Evolutionary conservation across 2,888 invertebrate species (phyloP).

Genomic region (Synergus itoensis): DNA sequence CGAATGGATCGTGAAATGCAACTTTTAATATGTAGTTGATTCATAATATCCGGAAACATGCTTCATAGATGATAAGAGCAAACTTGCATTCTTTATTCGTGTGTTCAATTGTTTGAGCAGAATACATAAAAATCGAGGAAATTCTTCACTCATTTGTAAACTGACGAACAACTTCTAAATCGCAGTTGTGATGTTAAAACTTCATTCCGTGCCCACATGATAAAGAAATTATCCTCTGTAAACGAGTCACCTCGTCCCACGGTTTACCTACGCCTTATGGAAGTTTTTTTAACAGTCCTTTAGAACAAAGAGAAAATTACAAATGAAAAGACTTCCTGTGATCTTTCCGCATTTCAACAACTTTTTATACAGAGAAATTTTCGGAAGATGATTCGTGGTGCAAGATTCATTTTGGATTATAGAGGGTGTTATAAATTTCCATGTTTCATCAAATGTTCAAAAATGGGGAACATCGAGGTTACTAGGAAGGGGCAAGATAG

Average conservation of each 20-base stretch:
- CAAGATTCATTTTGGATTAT: not conserved
- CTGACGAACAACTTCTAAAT: not conserved
- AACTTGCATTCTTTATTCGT: not conserved
- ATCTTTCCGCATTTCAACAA: constrained; percentile 14
- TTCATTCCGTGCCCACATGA: constrained; percentile 26
- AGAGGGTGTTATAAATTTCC: not conserved
- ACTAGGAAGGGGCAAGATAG: not conserved
- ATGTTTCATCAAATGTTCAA: not conserved
- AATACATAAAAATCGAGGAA: not conserved
- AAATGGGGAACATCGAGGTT: not conserved
- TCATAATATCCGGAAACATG: constrained; percentile 9
- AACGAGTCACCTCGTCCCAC: not conserved
- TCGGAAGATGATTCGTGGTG: not conserved
- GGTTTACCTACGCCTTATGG: constrained; percentile 25
- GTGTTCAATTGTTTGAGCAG: not conserved
- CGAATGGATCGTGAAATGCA: not conserved
- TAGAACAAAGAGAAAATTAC: constrained; percentile 21
- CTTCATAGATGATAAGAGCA: not conserved
- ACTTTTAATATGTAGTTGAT: not conserved
- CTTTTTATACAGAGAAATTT: not conserved
- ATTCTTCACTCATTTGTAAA: not conserved
- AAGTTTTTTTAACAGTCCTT: not conserved
- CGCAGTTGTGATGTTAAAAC: not conserved
- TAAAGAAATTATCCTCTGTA: constrained; percentile 11
- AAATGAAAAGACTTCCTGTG: not conserved